These are phyloP conservation scores for Paraescarpia echinospica DNA, from an alignment of 1,140 invertebrate genomes.

Conservation along the genomic window DNA sequence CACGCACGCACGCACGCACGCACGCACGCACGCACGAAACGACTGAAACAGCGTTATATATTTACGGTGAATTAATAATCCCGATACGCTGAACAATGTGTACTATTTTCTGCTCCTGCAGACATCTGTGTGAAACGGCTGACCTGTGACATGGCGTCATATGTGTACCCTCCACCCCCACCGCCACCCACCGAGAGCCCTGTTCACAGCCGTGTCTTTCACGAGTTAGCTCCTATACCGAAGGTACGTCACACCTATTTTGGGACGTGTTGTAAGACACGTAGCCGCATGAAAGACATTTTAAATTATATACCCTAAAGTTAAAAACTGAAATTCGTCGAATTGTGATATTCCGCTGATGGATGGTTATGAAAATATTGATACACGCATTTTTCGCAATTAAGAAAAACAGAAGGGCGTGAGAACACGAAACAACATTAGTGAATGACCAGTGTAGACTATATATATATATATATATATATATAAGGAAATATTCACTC, in stretches of 20 bases:
- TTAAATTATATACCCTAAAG: too few species aligned
- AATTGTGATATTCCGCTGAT: too few species aligned
- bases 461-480: too few species aligned
- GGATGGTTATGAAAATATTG: too few species aligned
- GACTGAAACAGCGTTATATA: neutral
- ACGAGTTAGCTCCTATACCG: neutral
- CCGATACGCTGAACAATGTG: neutral
- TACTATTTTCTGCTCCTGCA: neutral
- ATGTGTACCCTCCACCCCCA: neutral
- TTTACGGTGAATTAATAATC: neutral
- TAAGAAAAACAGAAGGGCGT: too few species aligned
- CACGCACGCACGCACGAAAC: neutral
- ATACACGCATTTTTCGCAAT: too few species aligned
- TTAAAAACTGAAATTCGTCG: too few species aligned
- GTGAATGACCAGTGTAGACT: too few species aligned
- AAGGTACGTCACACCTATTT: neutral
- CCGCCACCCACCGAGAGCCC: neutral
- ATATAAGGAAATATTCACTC: too few species aligned
- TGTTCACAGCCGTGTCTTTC: neutral
- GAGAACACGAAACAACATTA: too few species aligned
- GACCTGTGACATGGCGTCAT: neutral
- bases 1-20: conserved; percentile 16
- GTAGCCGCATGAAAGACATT: neutral
- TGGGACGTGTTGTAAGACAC: neutral
- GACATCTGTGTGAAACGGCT: neutral